Evolutionary conservation across 2,113 vertebrate genomes (phyloP), one percentile per base, ranked within the genome.

Genomic region (Athene noctua): DNA sequence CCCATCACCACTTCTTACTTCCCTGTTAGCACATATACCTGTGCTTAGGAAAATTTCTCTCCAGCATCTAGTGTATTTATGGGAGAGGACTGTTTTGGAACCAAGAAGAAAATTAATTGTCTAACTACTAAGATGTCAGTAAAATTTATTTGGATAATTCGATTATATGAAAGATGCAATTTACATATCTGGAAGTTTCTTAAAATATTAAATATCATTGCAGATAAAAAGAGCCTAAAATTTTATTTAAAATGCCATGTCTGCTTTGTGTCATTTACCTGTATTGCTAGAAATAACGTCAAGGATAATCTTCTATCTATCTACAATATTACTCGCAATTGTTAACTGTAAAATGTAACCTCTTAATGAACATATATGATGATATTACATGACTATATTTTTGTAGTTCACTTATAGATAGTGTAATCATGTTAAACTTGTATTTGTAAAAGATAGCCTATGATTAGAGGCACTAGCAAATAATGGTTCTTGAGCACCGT

Each of bases 21-120:
- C 34, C 5, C 6, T 67, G 5, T 40, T 70, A 71, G 13, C 16
- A 58, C 2, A 1, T 55, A 22, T 15, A 46, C 1, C 1, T 46
- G 30, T 82, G 38, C 8, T 38, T 67, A 54, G 19, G n/a, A 63
- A 58, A 49, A 93, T 71, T 34, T 49, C 5, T 71, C 18, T 55
- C n/a, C 8, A 54, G 20, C 0, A 0, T 73, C 72, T 70, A 36
- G 1, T 2, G 14, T 67, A 51, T 68, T 80, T 77, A 29, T 29
- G 11, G 29, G 26, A 80, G 13, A 80, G 19, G 54, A 55, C 7
- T 29, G 5, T 5, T 77, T 80, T 42, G 32, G 23, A 87, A 90
- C 9, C 4, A 38, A 47, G 14, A 71, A 72, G 5, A 91, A 79
- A 88, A 83, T 67, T 57, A 0, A 49, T 49, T 88, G 9, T 51